Conservation (phyloP, 1,140 invertebrate genomes). For the Argopecten irradians region DNA sequence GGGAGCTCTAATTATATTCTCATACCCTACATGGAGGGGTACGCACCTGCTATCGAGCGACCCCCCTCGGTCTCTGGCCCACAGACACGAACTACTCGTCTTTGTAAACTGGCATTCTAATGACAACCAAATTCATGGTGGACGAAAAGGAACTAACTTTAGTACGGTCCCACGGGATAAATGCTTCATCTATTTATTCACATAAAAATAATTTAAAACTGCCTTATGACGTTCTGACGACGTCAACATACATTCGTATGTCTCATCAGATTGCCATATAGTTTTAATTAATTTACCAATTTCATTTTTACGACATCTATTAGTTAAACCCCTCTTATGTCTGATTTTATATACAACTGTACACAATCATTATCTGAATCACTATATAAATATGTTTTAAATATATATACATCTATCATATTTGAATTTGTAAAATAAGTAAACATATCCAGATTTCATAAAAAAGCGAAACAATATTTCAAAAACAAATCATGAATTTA, state of each 20-base stretch:
- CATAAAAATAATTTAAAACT: background rate
- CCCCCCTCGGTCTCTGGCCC: constrained; percentile 17
- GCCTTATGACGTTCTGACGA: background rate
- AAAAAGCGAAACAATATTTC: no score
- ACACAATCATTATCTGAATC: no score
- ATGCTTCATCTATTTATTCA: background rate
- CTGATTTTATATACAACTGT: no score
- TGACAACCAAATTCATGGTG: background rate
- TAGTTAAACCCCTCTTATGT: no score
- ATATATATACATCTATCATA: no score
- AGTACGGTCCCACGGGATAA: background rate
- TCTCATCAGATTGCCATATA: background rate
- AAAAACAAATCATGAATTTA: no score
- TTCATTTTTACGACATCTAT: no score
- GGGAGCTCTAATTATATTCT: constrained; percentile 22
- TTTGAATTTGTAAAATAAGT: no score
- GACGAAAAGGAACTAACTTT: constrained; percentile 3
- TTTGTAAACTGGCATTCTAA: background rate
- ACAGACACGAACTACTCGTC: constrained; percentile 1
- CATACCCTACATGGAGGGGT: background rate
- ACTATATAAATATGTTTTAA: no score
- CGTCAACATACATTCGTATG: background rate
- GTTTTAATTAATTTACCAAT: background rate
- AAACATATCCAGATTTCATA: no score
- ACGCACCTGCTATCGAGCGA: background rate